phyloP scores from a whole-genome alignment of 2,888 invertebrate genomes.

The Cartodere bifasciata region DNA sequence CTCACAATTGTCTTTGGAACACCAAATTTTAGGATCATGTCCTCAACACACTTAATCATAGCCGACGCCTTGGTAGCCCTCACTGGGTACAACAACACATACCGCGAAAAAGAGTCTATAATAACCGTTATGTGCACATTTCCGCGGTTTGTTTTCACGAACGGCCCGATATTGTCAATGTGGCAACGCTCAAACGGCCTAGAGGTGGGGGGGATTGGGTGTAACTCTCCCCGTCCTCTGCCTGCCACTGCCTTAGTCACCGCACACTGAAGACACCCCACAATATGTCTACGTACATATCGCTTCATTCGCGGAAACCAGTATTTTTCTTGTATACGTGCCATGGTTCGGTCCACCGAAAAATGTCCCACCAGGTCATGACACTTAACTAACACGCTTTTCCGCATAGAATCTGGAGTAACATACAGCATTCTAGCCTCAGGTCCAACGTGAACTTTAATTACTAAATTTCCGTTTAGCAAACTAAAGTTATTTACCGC shows the following conservation, averaged over 20 bases:
- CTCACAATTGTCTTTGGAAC: slow-evolving; percentile 6
- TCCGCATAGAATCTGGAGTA: slow-evolving; percentile 14
- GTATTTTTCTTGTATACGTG: slow-evolving; percentile 5
- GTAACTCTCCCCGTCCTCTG: slow-evolving; percentile 13
- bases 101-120: slow-evolving; percentile 18
- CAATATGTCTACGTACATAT: slow-evolving; percentile 23
- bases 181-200: slow-evolving; percentile 21
- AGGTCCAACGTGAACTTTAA: slow-evolving; percentile 7
- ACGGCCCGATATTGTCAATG: slow-evolving; percentile 22
- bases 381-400: slow-evolving; percentile 11
- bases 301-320: slow-evolving; percentile 15
- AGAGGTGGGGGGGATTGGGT: slow-evolving; percentile 16
- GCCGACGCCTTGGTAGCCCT: slow-evolving; percentile 5
- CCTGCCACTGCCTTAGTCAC: slow-evolving; percentile 23
- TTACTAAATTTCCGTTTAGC: slow-evolving; percentile 7
- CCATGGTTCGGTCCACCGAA: slow-evolving; percentile 13
- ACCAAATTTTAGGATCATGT: slow-evolving; percentile 8
- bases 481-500: slow-evolving; percentile 12
- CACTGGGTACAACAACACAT: slow-evolving; percentile 9
- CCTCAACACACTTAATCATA: slow-evolving; percentile 3
- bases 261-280: slow-evolving; percentile 22
- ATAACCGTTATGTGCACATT: slow-evolving; percentile 18
- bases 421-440: slow-evolving; percentile 13
- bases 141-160: slow-evolving; percentile 16
- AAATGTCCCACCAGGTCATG: slow-evolving; percentile 14